These are phyloP conservation scores for Acleris literana DNA, from an alignment of 2,888 invertebrate genomes.

Conservation along the genomic window DNA sequence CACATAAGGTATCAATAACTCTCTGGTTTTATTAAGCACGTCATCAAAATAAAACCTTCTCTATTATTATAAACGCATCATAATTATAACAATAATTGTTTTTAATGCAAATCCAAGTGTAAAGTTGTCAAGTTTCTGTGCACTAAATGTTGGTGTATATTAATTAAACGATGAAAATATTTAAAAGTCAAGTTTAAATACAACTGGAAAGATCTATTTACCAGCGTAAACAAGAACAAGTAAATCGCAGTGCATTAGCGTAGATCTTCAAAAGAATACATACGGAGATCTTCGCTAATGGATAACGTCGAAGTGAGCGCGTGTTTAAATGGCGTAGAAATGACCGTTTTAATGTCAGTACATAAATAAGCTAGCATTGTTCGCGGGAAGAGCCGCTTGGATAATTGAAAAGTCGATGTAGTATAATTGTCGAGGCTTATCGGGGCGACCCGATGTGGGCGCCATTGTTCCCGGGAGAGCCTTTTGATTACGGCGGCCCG, in stretches of 20 bases:
- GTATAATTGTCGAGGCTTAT: constrained; percentile 83
- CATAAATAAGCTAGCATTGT: constrained; percentile 81
- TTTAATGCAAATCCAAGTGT: no score
- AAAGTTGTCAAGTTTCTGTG: no score
- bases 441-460: constrained; percentile 79
- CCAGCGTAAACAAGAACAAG: not conserved
- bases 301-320: constrained; percentile 51
- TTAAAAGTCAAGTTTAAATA: not conserved
- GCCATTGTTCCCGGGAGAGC: constrained; percentile 81
- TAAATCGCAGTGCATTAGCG: constrained; percentile 16
- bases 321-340: constrained; percentile 71
- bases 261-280: constrained; percentile 54
- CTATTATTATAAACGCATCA: no score
- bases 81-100: no score
- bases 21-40: no score
- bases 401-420: constrained; percentile 84
- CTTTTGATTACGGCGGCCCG: constrained; percentile 79
- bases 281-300: constrained; percentile 28
- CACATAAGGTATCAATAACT: no score
- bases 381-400: constrained; percentile 73
- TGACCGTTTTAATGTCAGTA: constrained; percentile 77
- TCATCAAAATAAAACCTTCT: no score
- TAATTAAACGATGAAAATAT: no score
- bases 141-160: no score
- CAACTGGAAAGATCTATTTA: not conserved